These are phyloP conservation scores for Erinaceus europaeus DNA, from an alignment of 2,113 vertebrate species.

Conservation along the genomic window DNA sequence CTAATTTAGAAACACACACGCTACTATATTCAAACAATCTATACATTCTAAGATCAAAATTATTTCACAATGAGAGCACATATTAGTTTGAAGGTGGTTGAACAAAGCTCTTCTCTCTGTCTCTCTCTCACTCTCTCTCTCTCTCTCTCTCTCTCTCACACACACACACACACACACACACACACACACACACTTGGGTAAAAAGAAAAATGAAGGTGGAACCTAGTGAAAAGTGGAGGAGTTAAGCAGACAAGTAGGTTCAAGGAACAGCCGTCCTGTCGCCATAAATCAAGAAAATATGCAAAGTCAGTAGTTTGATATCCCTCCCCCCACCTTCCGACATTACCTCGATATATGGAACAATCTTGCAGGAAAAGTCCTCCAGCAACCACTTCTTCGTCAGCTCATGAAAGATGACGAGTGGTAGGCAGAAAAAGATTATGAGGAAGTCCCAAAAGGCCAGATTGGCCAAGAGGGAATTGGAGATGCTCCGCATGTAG, in stretches of 20 bases:
- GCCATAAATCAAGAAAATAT: neutral
- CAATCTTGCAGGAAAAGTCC: slow-evolving; percentile 95
- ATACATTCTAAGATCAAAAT: neutral
- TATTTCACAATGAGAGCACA: neutral
- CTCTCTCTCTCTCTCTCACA: neutral
- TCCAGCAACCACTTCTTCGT: slow-evolving; percentile 96
- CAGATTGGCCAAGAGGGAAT: slow-evolving; percentile 95
- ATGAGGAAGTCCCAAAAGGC: slow-evolving; percentile 97
- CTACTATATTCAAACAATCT: neutral
- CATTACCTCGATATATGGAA: slow-evolving; percentile 97
- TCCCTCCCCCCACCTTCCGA: neutral
- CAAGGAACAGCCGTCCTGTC: neutral
- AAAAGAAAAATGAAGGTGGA: neutral
- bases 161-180: neutral
- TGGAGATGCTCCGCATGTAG: slow-evolving; percentile 98
- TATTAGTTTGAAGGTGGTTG: neutral
- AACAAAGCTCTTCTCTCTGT: neutral
- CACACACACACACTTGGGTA: neutral
- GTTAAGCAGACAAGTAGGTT: neutral
- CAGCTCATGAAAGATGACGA: slow-evolving; percentile 95
- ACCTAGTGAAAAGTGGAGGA: neutral
- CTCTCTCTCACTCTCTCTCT: neutral
- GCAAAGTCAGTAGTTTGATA: neutral
- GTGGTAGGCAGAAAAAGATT: slow-evolving; percentile 95
- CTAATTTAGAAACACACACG: neutral